phyloP scores from a whole-genome alignment of 1,140 invertebrate genomes.

The Aphelenchoides besseyi region DNA sequence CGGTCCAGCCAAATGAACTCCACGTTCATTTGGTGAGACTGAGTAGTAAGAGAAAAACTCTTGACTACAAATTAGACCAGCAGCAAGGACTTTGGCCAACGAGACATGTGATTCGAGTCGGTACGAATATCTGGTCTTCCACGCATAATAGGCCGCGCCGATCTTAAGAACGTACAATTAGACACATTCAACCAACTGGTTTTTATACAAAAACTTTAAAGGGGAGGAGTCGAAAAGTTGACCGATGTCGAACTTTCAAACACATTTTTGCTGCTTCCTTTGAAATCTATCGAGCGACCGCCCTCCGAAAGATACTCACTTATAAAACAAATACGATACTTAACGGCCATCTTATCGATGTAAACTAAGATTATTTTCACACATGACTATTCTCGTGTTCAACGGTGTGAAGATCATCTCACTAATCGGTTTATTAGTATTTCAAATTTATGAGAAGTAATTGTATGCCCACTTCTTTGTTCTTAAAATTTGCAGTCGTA shows the following conservation, averaged over 20 bases:
- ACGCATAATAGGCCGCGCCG: neutral
- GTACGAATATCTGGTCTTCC: neutral
- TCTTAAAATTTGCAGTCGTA: too few relatives aligned
- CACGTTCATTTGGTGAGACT: neutral
- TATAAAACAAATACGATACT: neutral
- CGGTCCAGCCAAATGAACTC: neutral
- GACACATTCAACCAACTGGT: neutral
- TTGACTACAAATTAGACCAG: neutral
- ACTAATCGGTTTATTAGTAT: too few relatives aligned
- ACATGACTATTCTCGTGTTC: too few relatives aligned
- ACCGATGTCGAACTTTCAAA: neutral
- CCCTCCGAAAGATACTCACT: neutral
- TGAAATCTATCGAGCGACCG: neutral
- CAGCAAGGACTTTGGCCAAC: slow-evolving; percentile 10
- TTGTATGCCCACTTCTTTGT: too few relatives aligned
- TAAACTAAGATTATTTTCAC: too few relatives aligned
- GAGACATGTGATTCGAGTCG: neutral
- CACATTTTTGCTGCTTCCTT: neutral
- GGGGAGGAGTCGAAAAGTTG: neutral
- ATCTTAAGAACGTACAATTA: neutral
- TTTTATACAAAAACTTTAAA: neutral
- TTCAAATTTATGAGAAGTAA: too few relatives aligned
- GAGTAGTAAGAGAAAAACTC: slow-evolving; percentile 5
- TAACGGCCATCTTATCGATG: neutral
- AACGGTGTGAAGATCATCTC: too few relatives aligned